Conservation (phyloP, 2,113 vertebrate genomes). For the Chamaetylas fuelleborni region DNA sequence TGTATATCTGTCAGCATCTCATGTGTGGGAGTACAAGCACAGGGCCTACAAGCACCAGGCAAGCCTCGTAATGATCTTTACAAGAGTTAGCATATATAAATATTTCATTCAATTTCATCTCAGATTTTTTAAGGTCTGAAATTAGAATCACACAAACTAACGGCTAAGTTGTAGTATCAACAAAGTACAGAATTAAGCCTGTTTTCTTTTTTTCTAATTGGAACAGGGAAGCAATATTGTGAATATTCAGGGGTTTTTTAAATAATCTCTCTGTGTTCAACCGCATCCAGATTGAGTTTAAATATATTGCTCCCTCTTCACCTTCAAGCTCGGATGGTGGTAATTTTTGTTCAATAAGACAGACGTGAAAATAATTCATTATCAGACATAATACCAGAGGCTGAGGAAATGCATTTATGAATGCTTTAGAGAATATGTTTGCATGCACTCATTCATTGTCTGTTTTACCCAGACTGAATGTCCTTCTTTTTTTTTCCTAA, state of each 20-base stretch:
- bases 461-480: background rate
- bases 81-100: background rate
- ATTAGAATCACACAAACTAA: background rate
- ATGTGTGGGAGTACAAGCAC: background rate
- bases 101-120: background rate
- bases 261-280: background rate
- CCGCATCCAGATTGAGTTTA: background rate
- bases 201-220: background rate
- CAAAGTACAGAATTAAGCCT: background rate
- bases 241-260: rapidly evolving
- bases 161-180: background rate
- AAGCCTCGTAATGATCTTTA: background rate
- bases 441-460: background rate
- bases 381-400: background rate
- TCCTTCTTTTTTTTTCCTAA: background rate
- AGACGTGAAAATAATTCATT: slow-evolving; percentile 16
- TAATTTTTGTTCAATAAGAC: background rate
- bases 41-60: background rate
- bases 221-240: background rate
- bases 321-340: background rate
- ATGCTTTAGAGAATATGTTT: slow-evolving; percentile 20
- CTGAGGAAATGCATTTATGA: background rate
- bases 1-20: background rate
- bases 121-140: background rate
- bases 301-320: background rate